Conservation (phyloP, 1,140 invertebrate species). For the Camponotus pennsylvanicus region DNA sequence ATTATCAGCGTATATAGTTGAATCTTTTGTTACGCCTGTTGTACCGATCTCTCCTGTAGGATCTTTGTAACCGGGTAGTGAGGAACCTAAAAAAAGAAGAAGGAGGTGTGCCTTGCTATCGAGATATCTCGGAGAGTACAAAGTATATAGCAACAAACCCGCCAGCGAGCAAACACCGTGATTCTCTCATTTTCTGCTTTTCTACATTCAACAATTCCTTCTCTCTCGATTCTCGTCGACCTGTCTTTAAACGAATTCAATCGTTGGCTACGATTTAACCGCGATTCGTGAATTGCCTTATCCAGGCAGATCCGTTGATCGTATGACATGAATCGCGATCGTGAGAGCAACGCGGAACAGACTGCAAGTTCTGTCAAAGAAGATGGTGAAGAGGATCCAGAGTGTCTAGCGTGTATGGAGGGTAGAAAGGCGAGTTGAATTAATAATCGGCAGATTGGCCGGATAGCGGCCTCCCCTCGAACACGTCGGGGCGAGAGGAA, state of each 20-base stretch:
- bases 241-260: conserved; percentile 13
- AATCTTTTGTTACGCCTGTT: conserved; percentile 81
- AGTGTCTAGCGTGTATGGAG: conserved; percentile 44
- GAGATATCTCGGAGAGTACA: conserved; percentile 76
- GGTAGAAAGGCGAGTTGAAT: conserved; percentile 78
- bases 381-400: conserved; percentile 37
- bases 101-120: conserved; percentile 70
- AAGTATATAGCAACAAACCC: conserved; percentile 72
- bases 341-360: background rate
- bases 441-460: conserved; percentile 81
- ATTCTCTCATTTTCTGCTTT: conserved; percentile 57
- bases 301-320: background rate
- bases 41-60: conserved; percentile 75
- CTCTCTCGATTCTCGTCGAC: background rate
- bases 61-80: conserved; percentile 71
- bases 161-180: conserved; percentile 72
- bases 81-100: conserved; percentile 58
- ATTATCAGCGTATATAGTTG: conserved; percentile 58
- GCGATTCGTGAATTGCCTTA: conserved; percentile 31
- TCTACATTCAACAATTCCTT: background rate
- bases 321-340: too few relatives aligned
- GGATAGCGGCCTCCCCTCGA: conserved; percentile 73
- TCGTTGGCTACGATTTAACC: conserved; percentile 1
- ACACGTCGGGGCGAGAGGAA: conserved; percentile 59
- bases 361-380: background rate